Base-by-base conservation (phyloP, 1,140 invertebrate genomes). In the Whitmania pigra region DNA sequence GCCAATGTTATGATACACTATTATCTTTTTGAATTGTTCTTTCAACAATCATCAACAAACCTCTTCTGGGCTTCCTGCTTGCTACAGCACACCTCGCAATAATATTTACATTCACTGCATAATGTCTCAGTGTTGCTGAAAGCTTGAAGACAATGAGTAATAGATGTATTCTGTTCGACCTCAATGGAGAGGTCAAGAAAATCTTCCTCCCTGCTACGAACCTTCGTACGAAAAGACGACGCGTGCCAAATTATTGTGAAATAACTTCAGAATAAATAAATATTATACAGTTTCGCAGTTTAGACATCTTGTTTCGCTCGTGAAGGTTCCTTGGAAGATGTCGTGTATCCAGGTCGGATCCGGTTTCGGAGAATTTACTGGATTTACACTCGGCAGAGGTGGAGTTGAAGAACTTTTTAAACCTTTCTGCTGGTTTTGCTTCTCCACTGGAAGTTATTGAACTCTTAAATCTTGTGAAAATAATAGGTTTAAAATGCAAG, bases 41-140 rank as follows among this genome's bases (percentile, higher is more conserved):
- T 49, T 49, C 43, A 49, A 49, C 43, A 17, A 15, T 49, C 43
- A 15, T 17, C 43, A 49, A 49, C 5, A 13, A 49, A 81, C 83
- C 82, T 81, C 84, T 91, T 90, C 81, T 91, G 89, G 54, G 95
- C 96, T 86, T 99, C 96, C 83, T 99, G 95, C 84, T 99, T 98
- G 82, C 93, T 96, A 82, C 92, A 94, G 81, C 97, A 99, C 77
- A 96, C 92, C 85, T 99, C 95, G 85, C 97, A 99, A 84, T 97
- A 97, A 81, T 99, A 99, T 85, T 99, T 99, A 85, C 98, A 97
- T 82, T 99, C 96, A 78, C 91, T 93, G 84, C 94, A 95, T n/a
- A 99, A 85, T 20, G 95, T 99, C 83, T 99, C 96, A 73, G 94
- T 98, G 83, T 94, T 95, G 78, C 92, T 96, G 83, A 98, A 99